A percentile compares a stretch with the other conserved stretches of the same genome.
Conservation (phyloP, 2,113 vertebrate species). For the Sisor rabdophorus region DNA sequence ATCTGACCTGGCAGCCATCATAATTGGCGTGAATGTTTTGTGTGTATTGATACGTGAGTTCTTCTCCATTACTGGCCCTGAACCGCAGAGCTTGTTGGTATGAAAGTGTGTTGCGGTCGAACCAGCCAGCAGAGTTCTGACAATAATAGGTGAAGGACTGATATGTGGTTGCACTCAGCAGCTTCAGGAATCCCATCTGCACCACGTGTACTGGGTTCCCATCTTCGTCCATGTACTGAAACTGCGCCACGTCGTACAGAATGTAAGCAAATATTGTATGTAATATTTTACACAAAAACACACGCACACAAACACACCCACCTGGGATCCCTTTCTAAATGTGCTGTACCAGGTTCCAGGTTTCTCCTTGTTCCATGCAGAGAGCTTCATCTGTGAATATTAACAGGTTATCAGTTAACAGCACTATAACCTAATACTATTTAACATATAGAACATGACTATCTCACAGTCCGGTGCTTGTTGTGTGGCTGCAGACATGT, state of each 20-base stretch:
- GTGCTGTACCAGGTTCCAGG: constrained; percentile 91
- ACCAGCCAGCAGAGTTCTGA: constrained; percentile 89
- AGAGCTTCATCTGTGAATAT: constrained; percentile 86
- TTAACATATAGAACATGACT: too few species aligned
- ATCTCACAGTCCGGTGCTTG: constrained; percentile 92
- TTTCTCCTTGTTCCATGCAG: constrained; percentile 91
- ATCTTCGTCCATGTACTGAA: constrained; percentile 83
- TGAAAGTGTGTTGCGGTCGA: constrained; percentile 71
- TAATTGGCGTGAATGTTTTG: constrained; percentile 82
- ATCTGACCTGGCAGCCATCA: constrained; percentile 80
- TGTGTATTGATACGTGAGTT: constrained; percentile 86
- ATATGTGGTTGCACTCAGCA: constrained; percentile 84
- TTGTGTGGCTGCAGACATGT: constrained; percentile 91
- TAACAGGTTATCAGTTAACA: neutral
- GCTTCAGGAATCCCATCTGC: constrained; percentile 91
- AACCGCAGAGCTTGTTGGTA: constrained; percentile 85
- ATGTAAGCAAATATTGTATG: neutral
- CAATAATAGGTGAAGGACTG: constrained; percentile 94
- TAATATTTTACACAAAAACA: neutral
- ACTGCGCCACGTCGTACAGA: constrained; percentile 60
- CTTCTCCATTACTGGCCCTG: constrained; percentile 83
- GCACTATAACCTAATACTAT: neutral
- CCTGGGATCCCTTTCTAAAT: constrained; percentile 91
- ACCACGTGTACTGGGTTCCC: constrained; percentile 84
- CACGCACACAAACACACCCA: constrained; percentile 59